Conservation (phyloP, 53 echinoderm and acorn worm species). For the Pentamera pediparva region DNA sequence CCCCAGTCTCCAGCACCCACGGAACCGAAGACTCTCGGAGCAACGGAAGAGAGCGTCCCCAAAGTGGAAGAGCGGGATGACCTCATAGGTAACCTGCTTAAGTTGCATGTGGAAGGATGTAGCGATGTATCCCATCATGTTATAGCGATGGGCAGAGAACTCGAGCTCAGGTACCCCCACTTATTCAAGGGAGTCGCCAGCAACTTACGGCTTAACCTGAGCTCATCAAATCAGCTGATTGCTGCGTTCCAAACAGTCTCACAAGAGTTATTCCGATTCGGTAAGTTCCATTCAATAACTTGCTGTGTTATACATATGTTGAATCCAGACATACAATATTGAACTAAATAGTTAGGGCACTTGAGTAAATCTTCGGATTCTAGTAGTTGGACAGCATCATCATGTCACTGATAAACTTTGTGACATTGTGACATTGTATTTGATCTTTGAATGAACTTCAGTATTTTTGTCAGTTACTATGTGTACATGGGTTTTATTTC, state of each 20-base stretch:
- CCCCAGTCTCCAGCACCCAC: neutral
- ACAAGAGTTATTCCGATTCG: constrained; percentile 14
- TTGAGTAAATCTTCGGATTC: too few species aligned
- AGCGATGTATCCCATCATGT: constrained; percentile 22
- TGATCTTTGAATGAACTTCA: too few species aligned
- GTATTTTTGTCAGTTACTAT: too few species aligned
- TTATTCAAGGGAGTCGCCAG: constrained; percentile 20
- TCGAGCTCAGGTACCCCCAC: constrained; percentile 1
- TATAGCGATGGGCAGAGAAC: constrained; percentile 3
- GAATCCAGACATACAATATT: too few species aligned
- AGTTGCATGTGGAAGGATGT: neutral
- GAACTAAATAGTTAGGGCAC: too few species aligned
- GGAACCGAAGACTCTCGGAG: too few species aligned
- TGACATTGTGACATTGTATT: too few species aligned
- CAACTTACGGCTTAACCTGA: constrained; percentile 10
- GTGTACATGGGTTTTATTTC: too few species aligned
- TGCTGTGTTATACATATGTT: too few species aligned
- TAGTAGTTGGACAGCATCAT: too few species aligned
- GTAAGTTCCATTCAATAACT: too few species aligned
- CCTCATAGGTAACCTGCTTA: constrained; percentile 11
- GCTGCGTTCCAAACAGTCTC: constrained; percentile 10
- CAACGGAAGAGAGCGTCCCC: neutral
- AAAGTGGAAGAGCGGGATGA: constrained; percentile 11
- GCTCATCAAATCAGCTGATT: constrained; percentile 11
- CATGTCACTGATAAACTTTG: too few species aligned